Evolutionary conservation across 2,888 invertebrate species (phyloP).

Genomic region (Epirrita christyi): DNA sequence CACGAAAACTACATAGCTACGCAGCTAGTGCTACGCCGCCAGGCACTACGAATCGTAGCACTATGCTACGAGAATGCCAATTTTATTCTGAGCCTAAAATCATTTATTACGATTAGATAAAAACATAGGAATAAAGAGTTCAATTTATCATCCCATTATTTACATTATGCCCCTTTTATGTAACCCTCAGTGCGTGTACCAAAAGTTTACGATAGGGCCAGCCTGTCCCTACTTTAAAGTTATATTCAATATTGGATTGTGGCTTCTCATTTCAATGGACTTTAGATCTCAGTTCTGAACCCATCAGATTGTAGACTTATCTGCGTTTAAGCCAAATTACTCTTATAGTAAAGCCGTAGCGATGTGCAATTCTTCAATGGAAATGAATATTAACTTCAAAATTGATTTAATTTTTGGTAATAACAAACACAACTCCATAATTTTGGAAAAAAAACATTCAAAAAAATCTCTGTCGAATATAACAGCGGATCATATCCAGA

Average conservation of each 20-base stretch:
- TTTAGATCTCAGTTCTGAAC: constrained; percentile 18
- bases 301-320: constrained; percentile 25
- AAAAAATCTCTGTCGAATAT: not conserved
- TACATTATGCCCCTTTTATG: not conserved
- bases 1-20: too few species aligned
- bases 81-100: too few species aligned
- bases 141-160: too few species aligned
- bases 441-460: too few species aligned
- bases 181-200: constrained; percentile 8
- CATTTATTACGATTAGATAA: too few species aligned
- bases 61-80: too few species aligned
- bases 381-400: not conserved
- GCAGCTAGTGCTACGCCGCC: too few species aligned
- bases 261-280: constrained; percentile 25
- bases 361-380: constrained; percentile 13
- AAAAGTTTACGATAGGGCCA: constrained; percentile 25
- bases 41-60: too few species aligned
- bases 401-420: too few species aligned
- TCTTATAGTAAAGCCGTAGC: constrained; percentile 10
- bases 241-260: constrained; percentile 31
- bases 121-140: too few species aligned
- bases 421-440: too few species aligned
- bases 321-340: constrained; percentile 21
- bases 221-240: constrained; percentile 28
- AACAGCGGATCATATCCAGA: too few species aligned